Conservation (phyloP, 2,888 invertebrate species). For the Crepidodera aurea region DNA sequence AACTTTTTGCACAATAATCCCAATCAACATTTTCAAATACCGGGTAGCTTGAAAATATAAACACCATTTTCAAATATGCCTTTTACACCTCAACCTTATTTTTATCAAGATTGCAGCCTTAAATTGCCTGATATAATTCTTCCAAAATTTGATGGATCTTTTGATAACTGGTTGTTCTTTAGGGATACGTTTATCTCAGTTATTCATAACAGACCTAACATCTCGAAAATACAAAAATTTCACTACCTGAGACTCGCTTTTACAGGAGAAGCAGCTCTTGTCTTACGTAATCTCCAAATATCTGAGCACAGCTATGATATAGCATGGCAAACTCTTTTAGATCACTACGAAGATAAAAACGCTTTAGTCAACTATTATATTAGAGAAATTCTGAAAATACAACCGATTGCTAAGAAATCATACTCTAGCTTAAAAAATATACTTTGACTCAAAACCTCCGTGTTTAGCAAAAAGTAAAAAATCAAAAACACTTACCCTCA, state of each 20-base stretch:
- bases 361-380: slow-evolving; percentile 18
- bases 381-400: slow-evolving; percentile 17
- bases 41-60: no score
- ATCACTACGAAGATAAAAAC: slow-evolving; percentile 16
- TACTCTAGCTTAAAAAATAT: slow-evolving; percentile 11
- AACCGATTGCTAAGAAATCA: slow-evolving; percentile 12
- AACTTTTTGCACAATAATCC: neutral
- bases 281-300: slow-evolving; percentile 23
- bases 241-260: slow-evolving; percentile 22
- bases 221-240: slow-evolving; percentile 25
- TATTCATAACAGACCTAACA: neutral
- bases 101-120: neutral
- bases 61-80: no score
- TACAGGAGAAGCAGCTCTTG: slow-evolving; percentile 22
- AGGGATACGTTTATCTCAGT: slow-evolving; percentile 7
- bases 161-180: slow-evolving; percentile 5
- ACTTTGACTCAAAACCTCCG: slow-evolving; percentile 4
- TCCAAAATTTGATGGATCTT: slow-evolving; percentile 1
- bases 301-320: slow-evolving; percentile 16
- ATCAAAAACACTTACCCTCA: slow-evolving; percentile 9
- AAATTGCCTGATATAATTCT: neutral
- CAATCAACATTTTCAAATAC: no score
- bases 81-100: no score
- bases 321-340: slow-evolving; percentile 16
- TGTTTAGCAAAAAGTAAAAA: slow-evolving; percentile 15